phyloP scores from a whole-genome alignment of 92 coral and sea anemone genomes.

The Montipora capitata region DNA sequence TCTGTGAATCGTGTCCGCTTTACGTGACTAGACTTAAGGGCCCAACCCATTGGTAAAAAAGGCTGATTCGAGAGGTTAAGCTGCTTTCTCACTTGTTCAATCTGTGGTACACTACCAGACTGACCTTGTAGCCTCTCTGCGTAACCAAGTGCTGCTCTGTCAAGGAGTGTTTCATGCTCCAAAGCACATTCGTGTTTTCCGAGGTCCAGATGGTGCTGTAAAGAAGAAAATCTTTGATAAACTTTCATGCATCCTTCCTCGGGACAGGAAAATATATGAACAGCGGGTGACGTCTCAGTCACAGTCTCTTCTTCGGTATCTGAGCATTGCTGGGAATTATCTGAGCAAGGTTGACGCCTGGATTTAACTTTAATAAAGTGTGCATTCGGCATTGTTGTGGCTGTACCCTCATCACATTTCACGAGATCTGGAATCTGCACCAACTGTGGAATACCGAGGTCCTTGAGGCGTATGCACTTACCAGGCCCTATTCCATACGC shows the following conservation, averaged over 20 bases:
- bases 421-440: not conserved
- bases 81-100: slow-evolving; percentile 11
- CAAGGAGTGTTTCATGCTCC: slow-evolving; percentile 74
- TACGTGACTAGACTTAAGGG: slow-evolving; percentile 63
- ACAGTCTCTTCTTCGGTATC: slow-evolving; percentile 44
- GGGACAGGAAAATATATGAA: slow-evolving; percentile 52
- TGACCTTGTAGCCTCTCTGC: slow-evolving; percentile 49
- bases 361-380: slow-evolving; percentile 35
- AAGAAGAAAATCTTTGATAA: slow-evolving; percentile 72
- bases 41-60: slow-evolving; percentile 61
- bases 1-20: not conserved
- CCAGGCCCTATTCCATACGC: too few relatives aligned
- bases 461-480: not conserved
- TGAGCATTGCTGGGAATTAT: slow-evolving; percentile 28
- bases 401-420: slow-evolving; percentile 4
- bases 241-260: not conserved
- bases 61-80: not conserved
- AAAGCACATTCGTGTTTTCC: too few relatives aligned
- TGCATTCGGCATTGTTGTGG: slow-evolving; percentile 5
- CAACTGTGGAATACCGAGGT: slow-evolving; percentile 11
- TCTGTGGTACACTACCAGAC: too few relatives aligned
- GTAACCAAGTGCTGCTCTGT: slow-evolving; percentile 67
- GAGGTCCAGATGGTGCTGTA: slow-evolving; percentile 59
- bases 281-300: slow-evolving; percentile 31
- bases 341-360: slow-evolving; percentile 11